These are phyloP conservation scores for Epicampocera succincta DNA, from an alignment of 2,888 invertebrate genomes.

Conservation along the genomic window DNA sequence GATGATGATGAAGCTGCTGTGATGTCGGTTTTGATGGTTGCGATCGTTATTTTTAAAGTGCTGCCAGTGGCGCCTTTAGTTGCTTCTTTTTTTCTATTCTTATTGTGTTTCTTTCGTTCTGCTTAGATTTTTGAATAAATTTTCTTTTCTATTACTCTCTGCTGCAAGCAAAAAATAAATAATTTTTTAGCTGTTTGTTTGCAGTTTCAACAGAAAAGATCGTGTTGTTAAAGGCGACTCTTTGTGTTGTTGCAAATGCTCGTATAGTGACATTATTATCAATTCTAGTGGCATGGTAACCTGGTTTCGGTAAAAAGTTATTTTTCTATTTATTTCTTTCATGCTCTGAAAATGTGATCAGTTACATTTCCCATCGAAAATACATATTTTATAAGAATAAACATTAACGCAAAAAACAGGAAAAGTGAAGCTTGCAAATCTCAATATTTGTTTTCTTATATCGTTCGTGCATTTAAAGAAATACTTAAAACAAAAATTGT, in stretches of 20 bases:
- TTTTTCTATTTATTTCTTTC: conserved; percentile 4
- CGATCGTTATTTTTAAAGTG: conserved; percentile 66
- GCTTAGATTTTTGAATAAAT: conserved; percentile 63
- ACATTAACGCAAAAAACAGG: no score
- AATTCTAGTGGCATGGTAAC: conserved; percentile 66
- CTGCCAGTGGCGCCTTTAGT: conserved; percentile 70
- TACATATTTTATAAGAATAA: neutral
- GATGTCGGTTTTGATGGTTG: conserved; percentile 39
- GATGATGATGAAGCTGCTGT: conserved; percentile 40
- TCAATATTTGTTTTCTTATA: neutral
- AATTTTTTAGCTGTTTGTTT: conserved; percentile 53
- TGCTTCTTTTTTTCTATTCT: conserved; percentile 50
- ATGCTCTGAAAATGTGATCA: neutral
- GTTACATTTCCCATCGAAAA: conserved; percentile 12
- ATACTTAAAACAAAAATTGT: no score
- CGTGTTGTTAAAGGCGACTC: conserved; percentile 42
- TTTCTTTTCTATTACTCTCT: conserved; percentile 47
- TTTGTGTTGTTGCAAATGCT: conserved; percentile 20
- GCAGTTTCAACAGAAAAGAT: conserved; percentile 13
- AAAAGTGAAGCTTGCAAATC: neutral
- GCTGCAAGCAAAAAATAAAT: conserved; percentile 44
- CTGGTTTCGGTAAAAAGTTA: conserved; percentile 45
- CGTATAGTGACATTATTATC: conserved; percentile 63
- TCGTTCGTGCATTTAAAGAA: no score
- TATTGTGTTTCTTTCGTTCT: conserved; percentile 23